These are phyloP conservation scores for Oreochromis mossambicus DNA, from an alignment of 2,797 vertebrate species.

Conservation along the genomic window DNA sequence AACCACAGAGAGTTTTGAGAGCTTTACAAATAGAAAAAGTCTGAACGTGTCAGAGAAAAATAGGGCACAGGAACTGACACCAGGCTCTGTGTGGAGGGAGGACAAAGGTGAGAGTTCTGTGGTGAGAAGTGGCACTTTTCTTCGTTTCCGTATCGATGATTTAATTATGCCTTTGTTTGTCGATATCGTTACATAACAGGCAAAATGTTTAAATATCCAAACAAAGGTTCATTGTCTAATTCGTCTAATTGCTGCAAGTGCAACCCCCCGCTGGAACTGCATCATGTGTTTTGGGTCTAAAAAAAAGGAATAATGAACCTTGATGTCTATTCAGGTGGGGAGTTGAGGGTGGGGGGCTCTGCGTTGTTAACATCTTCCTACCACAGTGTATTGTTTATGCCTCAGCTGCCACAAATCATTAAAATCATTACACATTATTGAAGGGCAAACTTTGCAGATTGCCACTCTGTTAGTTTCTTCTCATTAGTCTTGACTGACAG, in stretches of 20 bases:
- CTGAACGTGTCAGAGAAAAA: constrained; percentile 9
- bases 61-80: neutral
- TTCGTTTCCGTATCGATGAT: neutral
- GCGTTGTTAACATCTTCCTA: neutral
- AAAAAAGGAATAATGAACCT: neutral
- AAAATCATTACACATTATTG: constrained; percentile 18
- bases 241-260: neutral
- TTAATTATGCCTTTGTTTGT: neutral
- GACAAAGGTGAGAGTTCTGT: constrained; percentile 29
- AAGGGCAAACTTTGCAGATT: neutral
- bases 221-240: neutral
- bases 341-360: neutral
- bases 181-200: neutral
- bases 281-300: neutral
- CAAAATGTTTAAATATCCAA: neutral
- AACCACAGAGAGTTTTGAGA: constrained; percentile 41
- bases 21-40: neutral
- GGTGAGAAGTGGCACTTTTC: neutral
- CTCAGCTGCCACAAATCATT: constrained; percentile 21
- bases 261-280: neutral
- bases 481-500: constrained; percentile 35
- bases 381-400: constrained; percentile 6
- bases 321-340: neutral
- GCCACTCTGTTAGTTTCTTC: neutral
- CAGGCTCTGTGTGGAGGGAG: neutral